Evolutionary conservation across 1,140 invertebrate species (phyloP).

Genomic region (Dinoponera quadriceps): DNA sequence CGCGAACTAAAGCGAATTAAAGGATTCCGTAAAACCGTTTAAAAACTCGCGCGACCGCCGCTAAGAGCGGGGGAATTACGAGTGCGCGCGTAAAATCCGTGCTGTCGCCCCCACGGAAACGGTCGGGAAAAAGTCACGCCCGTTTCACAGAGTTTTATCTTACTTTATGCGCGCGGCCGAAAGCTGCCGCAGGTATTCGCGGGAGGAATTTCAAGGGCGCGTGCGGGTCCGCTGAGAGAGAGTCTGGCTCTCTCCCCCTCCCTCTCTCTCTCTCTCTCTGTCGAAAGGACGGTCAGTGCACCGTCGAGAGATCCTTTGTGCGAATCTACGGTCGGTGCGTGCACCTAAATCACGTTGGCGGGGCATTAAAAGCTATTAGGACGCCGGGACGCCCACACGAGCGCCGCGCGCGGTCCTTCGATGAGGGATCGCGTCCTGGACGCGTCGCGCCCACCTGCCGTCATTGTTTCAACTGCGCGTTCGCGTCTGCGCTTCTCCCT

Average conservation of each 20-base stretch:
- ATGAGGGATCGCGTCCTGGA: constrained; percentile 5
- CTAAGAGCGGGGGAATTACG: constrained; percentile 18
- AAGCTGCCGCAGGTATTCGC: constrained; percentile 57
- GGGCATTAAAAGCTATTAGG: constrained; percentile 27
- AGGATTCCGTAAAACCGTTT: constrained; percentile 23
- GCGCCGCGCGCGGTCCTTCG: constrained; percentile 2
- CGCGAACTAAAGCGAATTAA: constrained; percentile 23
- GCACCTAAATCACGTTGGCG: constrained; percentile 68
- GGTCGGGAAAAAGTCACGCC: constrained; percentile 35
- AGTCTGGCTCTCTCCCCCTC: constrained; percentile 12
- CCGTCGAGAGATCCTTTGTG: constrained; percentile 68
- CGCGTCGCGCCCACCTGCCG: constrained; percentile 8
- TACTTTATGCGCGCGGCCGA: constrained; percentile 53
- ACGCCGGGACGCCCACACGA: constrained; percentile 64
- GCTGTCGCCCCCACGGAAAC: constrained; percentile 7
- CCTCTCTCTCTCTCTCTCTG: not conserved
- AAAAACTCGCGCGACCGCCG: constrained; percentile 21
- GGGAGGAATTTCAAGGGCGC: constrained; percentile 73
- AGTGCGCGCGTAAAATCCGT: constrained; percentile 54
- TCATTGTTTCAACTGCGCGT: constrained; percentile 47
- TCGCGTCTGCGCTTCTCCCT: not conserved
- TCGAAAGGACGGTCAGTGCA: constrained; percentile 75
- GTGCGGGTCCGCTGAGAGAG: constrained; percentile 12
- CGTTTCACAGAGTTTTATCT: constrained; percentile 68
- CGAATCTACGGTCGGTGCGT: constrained; percentile 50